Base-by-base conservation (phyloP, 2,797 vertebrate genomes). In the Eupleurogrammus muticus region DNA sequence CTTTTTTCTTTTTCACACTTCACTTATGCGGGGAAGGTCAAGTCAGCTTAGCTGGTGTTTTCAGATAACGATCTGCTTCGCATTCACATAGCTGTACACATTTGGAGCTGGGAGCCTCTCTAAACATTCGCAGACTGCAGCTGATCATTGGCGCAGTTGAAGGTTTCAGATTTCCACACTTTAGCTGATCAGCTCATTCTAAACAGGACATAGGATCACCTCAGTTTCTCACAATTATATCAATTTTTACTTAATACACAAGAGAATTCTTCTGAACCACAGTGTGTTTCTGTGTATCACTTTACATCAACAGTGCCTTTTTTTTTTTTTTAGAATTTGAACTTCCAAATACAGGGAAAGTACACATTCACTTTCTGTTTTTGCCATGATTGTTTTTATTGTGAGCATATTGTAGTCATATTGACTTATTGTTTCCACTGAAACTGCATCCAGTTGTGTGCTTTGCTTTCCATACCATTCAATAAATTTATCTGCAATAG, bases 141-240 rank as follows among this genome's bases (percentile, higher is more conserved):
- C 1, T 50, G 34, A 74, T 69, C 63, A 23, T 58, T 46, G 14
- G 16, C 66, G 67, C 47, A 34, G 28, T 17, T 49, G n/a, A 54
- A 38, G 24, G 50, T 58, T 68, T 54, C 8, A 56, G 57, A 72
- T 75, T 86, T 67, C 70, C 64, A 49, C 67, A 65, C 61, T 44
- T 9, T 19, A 73, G 21, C 48, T 54, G 64, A 66, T 78, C 53
- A 60, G 32, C 14, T 52, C 24, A 20, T 34, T 67, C 19, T 53
- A 38, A 66, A n/a, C n/a, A n/a, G n/a, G n/a, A 28, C 21, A 54
- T 49, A 3, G 11, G 8, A 54, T 66, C 60, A 47, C 32, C 66
- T 65, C 47, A n/a, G 50, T 24, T 49, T 74, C 62, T 51, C 42
- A 16, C 5, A 12, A 11, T 13, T 1, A 4, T 9, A 6, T 28